These are phyloP conservation scores for Semaprochilodus insignis DNA, from an alignment of 2,797 vertebrate species.

Conservation along the genomic window DNA sequence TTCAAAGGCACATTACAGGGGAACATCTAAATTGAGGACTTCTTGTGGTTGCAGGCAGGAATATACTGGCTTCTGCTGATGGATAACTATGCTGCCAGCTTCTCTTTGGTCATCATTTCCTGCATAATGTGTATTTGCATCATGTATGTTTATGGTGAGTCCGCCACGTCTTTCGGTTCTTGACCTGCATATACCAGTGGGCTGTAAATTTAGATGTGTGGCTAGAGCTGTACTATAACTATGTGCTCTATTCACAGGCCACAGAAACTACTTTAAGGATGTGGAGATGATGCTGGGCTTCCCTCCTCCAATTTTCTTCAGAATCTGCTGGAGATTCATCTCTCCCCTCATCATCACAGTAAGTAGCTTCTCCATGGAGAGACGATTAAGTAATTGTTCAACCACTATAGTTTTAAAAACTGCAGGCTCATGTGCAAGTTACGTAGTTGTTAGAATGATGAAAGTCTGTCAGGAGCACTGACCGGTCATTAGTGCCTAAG, in stretches of 20 bases:
- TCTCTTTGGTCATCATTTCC: slow-evolving; percentile 97
- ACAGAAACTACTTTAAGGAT: slow-evolving; percentile 94
- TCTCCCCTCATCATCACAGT: slow-evolving; percentile 95
- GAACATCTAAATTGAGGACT: slow-evolving; percentile 7
- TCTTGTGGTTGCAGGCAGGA: slow-evolving; percentile 83
- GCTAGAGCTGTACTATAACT: not conserved
- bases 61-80: slow-evolving; percentile 98
- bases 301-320: slow-evolving; percentile 96
- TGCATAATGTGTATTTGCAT: slow-evolving; percentile 98
- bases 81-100: slow-evolving; percentile 98
- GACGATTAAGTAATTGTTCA: not conserved
- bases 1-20: not conserved
- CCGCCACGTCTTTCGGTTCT: not conserved
- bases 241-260: slow-evolving; percentile 75
- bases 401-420: not conserved
- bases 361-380: slow-evolving; percentile 74
- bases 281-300: slow-evolving; percentile 99
- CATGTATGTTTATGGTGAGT: slow-evolving; percentile 97
- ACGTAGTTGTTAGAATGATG: not conserved
- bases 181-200: not conserved
- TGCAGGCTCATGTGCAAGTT: not conserved
- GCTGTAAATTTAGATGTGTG: not conserved
- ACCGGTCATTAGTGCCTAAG: too few relatives aligned
- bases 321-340: slow-evolving; percentile 97
- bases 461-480: too few relatives aligned